Percentiles rank a stretch among this genome's conserved stretches.
These are phyloP conservation scores for Fistularia commersonii DNA, from an alignment of 2,797 vertebrate genomes.

Conservation along the genomic window DNA sequence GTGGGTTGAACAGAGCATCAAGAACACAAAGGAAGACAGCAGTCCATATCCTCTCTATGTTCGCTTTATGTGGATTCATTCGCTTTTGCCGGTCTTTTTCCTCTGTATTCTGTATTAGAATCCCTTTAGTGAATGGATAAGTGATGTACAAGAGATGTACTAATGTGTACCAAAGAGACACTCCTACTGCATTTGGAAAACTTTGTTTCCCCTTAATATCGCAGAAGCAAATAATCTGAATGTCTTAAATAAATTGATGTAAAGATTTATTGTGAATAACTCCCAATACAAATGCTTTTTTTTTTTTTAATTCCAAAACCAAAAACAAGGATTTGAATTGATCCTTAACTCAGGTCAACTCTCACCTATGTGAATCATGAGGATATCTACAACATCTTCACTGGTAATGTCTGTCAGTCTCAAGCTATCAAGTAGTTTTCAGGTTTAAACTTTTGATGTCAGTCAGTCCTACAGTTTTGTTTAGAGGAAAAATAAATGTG, in stretches of 20 bases:
- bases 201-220: too few relatives aligned
- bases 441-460: too few relatives aligned
- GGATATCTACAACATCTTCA: slow-evolving; percentile 92
- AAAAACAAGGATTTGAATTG: slow-evolving; percentile 9
- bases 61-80: not conserved
- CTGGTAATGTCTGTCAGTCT: slow-evolving; percentile 73
- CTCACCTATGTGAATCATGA: slow-evolving; percentile 90
- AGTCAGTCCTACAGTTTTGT: not conserved
- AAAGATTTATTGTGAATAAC: too few relatives aligned
- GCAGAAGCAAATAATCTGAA: too few relatives aligned
- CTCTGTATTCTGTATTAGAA: too few relatives aligned
- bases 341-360: slow-evolving; percentile 76
- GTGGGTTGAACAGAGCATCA: slow-evolving; percentile 92
- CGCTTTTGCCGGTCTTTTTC: not conserved
- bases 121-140: too few relatives aligned
- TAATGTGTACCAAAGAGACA: too few relatives aligned
- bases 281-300: not conserved
- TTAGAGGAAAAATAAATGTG: not conserved
- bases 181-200: too few relatives aligned
- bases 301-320: not conserved
- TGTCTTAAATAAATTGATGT: too few relatives aligned
- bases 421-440: not conserved
- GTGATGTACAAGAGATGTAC: too few relatives aligned
- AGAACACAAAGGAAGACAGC: slow-evolving; percentile 86
- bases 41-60: slow-evolving; percentile 88